phyloP scores from a whole-genome alignment of 1,140 invertebrate species.

The Oscheius sp. region DNA sequence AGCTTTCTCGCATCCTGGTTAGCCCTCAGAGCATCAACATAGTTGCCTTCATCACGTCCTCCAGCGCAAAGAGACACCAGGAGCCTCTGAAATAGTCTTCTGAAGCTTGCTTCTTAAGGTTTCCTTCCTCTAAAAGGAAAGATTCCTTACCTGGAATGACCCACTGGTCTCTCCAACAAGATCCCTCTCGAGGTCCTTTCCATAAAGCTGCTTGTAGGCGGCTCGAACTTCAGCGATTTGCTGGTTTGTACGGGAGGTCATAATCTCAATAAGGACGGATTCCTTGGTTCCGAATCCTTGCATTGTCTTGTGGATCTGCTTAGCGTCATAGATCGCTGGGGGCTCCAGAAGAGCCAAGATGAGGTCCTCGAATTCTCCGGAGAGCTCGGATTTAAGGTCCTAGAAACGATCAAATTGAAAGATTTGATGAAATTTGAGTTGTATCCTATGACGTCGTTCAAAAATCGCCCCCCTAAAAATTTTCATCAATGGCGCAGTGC shows the following conservation, averaged over 20 bases:
- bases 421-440: too few species aligned
- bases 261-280: constrained; percentile 64
- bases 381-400: constrained; percentile 83
- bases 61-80: constrained; percentile 69
- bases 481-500: too few species aligned
- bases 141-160: constrained; percentile 71
- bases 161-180: constrained; percentile 87
- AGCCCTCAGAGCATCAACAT: constrained; percentile 57
- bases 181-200: constrained; percentile 79
- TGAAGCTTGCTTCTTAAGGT: too few species aligned
- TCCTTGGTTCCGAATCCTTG: constrained; percentile 66
- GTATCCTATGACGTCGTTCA: too few species aligned
- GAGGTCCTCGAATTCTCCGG: constrained; percentile 83
- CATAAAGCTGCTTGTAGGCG: constrained; percentile 72
- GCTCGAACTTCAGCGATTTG: constrained; percentile 63
- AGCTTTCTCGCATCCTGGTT: constrained; percentile 63
- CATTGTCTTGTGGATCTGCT: constrained; percentile 80
- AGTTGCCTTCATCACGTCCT: constrained; percentile 59
- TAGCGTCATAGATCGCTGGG: constrained; percentile 79
- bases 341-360: constrained; percentile 83
- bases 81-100: constrained; percentile 68
- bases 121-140: too few species aligned
- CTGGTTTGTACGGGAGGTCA: constrained; percentile 64
- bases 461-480: too few species aligned
- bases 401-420: too few species aligned